A percentile compares a stretch with the other conserved stretches of the same genome.
phyloP scores from a whole-genome alignment of 2,888 invertebrate species.

The Noctuana brunneofusca region DNA sequence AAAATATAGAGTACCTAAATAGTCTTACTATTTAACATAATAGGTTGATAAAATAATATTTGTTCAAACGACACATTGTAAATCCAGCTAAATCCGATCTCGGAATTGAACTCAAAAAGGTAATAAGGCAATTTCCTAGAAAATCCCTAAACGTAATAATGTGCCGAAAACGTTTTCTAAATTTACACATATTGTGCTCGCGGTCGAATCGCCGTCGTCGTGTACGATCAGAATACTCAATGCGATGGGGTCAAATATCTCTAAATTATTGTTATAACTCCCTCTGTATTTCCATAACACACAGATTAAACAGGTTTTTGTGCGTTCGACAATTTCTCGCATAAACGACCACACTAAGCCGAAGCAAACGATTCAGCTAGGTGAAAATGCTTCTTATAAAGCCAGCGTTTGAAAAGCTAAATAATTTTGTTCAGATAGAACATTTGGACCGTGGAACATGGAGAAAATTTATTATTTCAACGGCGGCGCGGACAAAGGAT shows the following conservation, averaged over 20 bases:
- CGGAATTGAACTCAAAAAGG: conserved; percentile 75
- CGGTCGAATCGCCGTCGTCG: conserved; percentile 70
- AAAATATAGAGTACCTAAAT: too few species aligned
- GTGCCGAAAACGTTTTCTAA: conserved; percentile 80
- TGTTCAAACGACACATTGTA: conserved; percentile 52
- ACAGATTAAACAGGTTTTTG: conserved; percentile 20
- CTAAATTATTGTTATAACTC: conserved; percentile 29
- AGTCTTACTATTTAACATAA: neutral
- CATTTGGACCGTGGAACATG: conserved; percentile 72
- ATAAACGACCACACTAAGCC: conserved; percentile 4
- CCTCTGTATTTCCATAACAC: conserved; percentile 12
- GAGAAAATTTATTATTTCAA: conserved; percentile 80
- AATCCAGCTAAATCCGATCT: conserved; percentile 72
- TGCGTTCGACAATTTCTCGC: neutral
- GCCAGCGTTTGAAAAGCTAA: conserved; percentile 66
- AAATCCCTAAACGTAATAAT: conserved; percentile 82
- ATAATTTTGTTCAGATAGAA: conserved; percentile 75
- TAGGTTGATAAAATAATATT: conserved; percentile 55
- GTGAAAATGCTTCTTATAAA: conserved; percentile 46
- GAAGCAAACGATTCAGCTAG: neutral
- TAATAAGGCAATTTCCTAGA: conserved; percentile 82
- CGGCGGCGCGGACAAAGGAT: conserved; percentile 78
- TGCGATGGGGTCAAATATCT: conserved; percentile 49
- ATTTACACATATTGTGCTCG: conserved; percentile 81
- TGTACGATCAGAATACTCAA: conserved; percentile 75